Evolutionary conservation across 2,888 invertebrate genomes (phyloP).

Genomic region (Andrena praecox): DNA sequence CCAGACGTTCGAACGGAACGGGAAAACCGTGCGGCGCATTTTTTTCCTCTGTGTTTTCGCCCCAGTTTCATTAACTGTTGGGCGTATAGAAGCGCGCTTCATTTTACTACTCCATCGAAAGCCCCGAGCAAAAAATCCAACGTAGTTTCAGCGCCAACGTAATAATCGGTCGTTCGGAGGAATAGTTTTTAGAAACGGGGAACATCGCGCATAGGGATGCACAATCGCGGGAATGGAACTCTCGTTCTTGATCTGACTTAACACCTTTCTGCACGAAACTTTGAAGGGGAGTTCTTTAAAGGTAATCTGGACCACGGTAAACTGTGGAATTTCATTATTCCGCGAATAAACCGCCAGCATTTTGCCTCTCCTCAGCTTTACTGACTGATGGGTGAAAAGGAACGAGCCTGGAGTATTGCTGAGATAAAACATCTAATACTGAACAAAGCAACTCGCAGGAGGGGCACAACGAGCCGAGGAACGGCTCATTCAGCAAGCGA

Average conservation of each 20-base stretch:
- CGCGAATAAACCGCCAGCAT: not conserved
- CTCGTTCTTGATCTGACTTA: too few species aligned
- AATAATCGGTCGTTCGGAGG: not conserved
- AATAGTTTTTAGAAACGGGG: not conserved
- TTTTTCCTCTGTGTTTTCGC: constrained; percentile 30
- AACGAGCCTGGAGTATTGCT: not conserved
- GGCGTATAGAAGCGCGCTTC: not conserved
- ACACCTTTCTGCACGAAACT: not conserved
- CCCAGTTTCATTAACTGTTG: constrained; percentile 34
- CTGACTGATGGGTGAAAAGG: constrained; percentile 30
- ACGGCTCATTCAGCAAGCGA: not conserved
- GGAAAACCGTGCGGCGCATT: constrained; percentile 16
- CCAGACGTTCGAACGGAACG: constrained; percentile 32
- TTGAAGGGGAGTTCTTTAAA: not conserved
- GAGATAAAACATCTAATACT: not conserved
- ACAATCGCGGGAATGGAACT: too few species aligned
- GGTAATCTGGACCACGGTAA: not conserved
- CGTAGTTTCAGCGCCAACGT: not conserved
- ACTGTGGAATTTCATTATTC: not conserved
- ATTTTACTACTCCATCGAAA: not conserved
- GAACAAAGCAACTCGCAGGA: constrained; percentile 5
- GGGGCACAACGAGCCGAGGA: constrained; percentile 1
- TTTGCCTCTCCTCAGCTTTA: not conserved
- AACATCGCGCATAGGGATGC: too few species aligned
- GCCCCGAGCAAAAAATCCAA: not conserved